Evolutionary conservation across 2,113 vertebrate genomes (phyloP).

Genomic region (Egretta garzetta): DNA sequence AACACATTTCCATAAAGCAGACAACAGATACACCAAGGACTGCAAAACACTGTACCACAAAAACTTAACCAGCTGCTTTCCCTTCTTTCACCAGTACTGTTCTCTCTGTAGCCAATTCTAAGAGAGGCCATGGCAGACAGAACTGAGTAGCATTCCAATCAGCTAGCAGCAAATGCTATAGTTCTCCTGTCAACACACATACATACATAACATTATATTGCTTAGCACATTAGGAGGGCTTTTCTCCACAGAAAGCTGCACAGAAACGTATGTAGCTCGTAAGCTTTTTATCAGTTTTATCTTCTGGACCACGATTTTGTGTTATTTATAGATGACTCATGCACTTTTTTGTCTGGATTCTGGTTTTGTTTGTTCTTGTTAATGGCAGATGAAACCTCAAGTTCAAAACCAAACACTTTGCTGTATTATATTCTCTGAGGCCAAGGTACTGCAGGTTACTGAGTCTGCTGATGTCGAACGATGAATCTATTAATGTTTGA

Average conservation of each 20-base stretch:
- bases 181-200: not conserved
- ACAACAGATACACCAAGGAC: not conserved
- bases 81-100: not conserved
- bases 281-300: not conserved
- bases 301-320: not conserved
- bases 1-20: not conserved
- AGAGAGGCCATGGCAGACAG: not conserved
- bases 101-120: not conserved
- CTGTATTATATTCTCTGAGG: not conserved
- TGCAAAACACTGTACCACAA: not conserved
- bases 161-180: not conserved
- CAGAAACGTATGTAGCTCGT: not conserved
- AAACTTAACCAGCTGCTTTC: not conserved
- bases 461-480: not conserved
- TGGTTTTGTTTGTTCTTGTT: not conserved
- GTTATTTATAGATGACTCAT: not conserved
- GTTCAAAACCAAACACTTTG: not conserved
- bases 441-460: not conserved
- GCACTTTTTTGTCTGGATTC: not conserved
- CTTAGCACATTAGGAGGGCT: not conserved
- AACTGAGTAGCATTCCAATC: not conserved
- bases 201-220: not conserved
- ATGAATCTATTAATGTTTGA: not conserved
- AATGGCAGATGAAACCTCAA: slow-evolving; percentile 6
- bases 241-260: not conserved